Conservation (phyloP, 1,140 invertebrate species). For the roundworm (Caenorhabditis elegans) region WBcel235 BX284605.5:13465001-13465500, state of each 20-base stretch:
- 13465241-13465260: neutral
- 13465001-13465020: too few species aligned
- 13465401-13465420: neutral
- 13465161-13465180: too few species aligned
- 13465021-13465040: too few species aligned
- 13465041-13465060: too few species aligned
- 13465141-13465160: too few species aligned
- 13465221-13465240: neutral
- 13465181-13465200: too few species aligned
- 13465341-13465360: neutral
- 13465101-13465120: too few species aligned
- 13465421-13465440: neutral
- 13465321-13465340: neutral
- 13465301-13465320: conserved; percentile 4
- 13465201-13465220: too few species aligned
- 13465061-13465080: too few species aligned
- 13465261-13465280: neutral
- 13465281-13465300: neutral
- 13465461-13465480: neutral
- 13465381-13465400: neutral
- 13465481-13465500: conserved; percentile 7
- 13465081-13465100: too few species aligned
- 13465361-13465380: neutral
- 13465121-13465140: too few species aligned
- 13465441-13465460: neutral